Base-by-base conservation (phyloP, 2,888 invertebrate genomes). In the Chouioia cunea region DNA sequence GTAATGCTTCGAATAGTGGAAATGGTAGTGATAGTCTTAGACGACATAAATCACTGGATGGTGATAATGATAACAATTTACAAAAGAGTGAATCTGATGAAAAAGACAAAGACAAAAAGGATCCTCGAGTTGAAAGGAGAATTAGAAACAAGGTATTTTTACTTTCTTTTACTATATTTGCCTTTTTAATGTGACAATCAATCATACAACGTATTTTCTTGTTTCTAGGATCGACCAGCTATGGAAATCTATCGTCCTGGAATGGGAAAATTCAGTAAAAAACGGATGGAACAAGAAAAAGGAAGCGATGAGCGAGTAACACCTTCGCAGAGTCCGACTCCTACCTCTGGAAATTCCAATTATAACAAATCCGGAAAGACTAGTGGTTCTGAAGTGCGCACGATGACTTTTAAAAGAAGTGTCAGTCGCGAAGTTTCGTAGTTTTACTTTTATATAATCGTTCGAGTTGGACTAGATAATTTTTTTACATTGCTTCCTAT, bases 161-260 rank as follows among this genome's bases (percentile, higher is more conserved):
- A 54, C 27, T 53, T 59, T n/a, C 43, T 60, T 15, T 60, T 3
- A 3, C 8, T 36, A 4, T 52, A 22, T 63, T 60, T 47, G 50
- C 16, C 2, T 12, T 36, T n/a, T 48, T 6, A 12, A 36, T 6
- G 20, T 60, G n/a, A 14, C 72, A 57, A 44, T 44, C 10, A 48
- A 1, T 16, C 14, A n/a, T n/a, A 58, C 14, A 48, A 58, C 50
- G 12, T 23, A 15, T 43, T 69, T n/a, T 57, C 27, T 57, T 56
- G 50, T 48, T 73, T 72, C 12, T 78, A 93, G 92, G 96, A 96
- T 87, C 92, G 96, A 52, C 97, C 97, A 23, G 93, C 95, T 53
- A 91, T 96, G 82, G 93, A 93, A 73, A 93, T 97, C 77, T 97
- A 97, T 85, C 92, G 96, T 77, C 97, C 97, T 0, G 95, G 95